Base-by-base conservation (phyloP, 2,113 vertebrate species). In the Tapirus terrestris region DNA sequence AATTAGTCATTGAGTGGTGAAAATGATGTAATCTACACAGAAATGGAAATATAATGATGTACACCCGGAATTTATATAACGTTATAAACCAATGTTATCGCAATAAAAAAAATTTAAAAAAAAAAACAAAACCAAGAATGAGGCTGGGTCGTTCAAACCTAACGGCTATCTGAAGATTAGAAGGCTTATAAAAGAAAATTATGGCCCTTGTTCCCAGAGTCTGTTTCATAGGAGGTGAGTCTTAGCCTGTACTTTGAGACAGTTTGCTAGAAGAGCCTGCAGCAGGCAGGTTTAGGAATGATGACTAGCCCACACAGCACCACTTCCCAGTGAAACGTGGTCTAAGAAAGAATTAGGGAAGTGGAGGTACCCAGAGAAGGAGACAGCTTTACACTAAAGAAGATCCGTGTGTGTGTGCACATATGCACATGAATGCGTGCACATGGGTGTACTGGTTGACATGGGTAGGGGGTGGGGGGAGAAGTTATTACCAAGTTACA, bases 391-490 rank as follows among this genome's bases (percentile, higher is more conserved):
- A 56, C 0, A 33, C 17, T 27, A 14, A 20, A 77, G 63, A 60
- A 58, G 33, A 65, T 14, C 29, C 12, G 20, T 31, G 39, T 2
- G 4, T 6, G 7, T 65, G 67, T 20, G 36, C 8, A 7, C 10
- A 5, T 12, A 14, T 36, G 20, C 3, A 21, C 8, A 10, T 21
- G n/a, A 18, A 2, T 3, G n/a, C 10, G 8, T 1, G 2, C 14
- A 10, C 1, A 1, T 45, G 60, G 17, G 4, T 39, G 33, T 67
- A 56, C 0, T 81, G 70, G 16, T 1, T 39, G 31, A n/a, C 51
- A 70, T 2, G 17, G 23, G 12, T 8, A 4, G 23, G 4, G 27
- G 23, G 10, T 11, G 9, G 12, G 9, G 68, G 43, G 7, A n/a
- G 29, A 76, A 27, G 29, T 60, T 56, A 20, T 20, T 23, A 25